Conservation (phyloP, 1,140 invertebrate species). For the Contarinia nasturtii region DNA sequence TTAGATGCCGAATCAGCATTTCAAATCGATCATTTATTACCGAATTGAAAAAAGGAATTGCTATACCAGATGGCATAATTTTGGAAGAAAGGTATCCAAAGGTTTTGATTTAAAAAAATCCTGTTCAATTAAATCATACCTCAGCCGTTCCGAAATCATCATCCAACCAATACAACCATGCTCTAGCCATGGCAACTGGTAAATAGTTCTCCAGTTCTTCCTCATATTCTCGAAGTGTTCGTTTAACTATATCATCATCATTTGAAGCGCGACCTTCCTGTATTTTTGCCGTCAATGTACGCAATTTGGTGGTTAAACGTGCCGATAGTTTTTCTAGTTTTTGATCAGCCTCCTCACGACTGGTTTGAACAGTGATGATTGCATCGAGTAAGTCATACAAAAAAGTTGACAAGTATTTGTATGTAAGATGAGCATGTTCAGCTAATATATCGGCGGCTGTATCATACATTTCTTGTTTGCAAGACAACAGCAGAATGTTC, state of each 20-base stretch:
- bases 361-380: slow-evolving; percentile 91
- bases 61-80: slow-evolving; percentile 35
- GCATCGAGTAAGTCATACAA: slow-evolving; percentile 83
- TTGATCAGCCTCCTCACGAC: slow-evolving; percentile 89
- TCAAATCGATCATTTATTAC: slow-evolving; percentile 33
- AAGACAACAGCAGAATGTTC: slow-evolving; percentile 87
- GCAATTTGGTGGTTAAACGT: slow-evolving; percentile 71
- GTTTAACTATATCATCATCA: slow-evolving; percentile 76
- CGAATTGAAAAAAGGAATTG: slow-evolving; percentile 43
- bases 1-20: slow-evolving; percentile 44
- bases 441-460: slow-evolving; percentile 94
- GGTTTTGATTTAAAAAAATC: too few relatives aligned
- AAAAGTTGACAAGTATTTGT: slow-evolving; percentile 87
- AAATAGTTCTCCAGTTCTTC: slow-evolving; percentile 76
- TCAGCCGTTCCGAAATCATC: slow-evolving; percentile 91
- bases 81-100: slow-evolving; percentile 26
- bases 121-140: too few relatives aligned
- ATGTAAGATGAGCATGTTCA: slow-evolving; percentile 92
- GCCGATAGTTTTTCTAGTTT: slow-evolving; percentile 92
- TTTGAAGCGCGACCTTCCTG: slow-evolving; percentile 76
- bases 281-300: slow-evolving; percentile 84
- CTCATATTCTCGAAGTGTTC: slow-evolving; percentile 82
- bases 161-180: slow-evolving; percentile 97
- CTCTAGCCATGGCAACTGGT: slow-evolving; percentile 95
- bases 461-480: slow-evolving; percentile 95